Conservation (phyloP, 2,113 vertebrate genomes). For the Rhabdomys dilectus region DNA sequence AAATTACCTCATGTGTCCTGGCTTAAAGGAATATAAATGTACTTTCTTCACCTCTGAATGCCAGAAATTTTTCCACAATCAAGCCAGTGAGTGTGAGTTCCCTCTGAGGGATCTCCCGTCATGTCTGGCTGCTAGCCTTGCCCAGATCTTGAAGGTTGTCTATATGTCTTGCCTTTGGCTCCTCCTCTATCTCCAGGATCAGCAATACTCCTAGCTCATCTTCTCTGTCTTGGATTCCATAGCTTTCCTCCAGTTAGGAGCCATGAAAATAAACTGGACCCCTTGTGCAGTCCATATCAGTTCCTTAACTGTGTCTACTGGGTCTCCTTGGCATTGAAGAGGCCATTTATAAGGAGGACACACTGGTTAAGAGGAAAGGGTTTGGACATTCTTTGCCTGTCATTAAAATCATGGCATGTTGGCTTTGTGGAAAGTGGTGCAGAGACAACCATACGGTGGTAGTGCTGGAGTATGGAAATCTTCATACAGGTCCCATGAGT, state of each 20-base stretch:
- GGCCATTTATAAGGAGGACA: neutral
- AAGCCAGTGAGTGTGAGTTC: neutral
- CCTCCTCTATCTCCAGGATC: neutral
- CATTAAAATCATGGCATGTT: neutral
- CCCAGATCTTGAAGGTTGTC: neutral
- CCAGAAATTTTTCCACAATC: neutral
- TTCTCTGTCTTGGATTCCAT: neutral
- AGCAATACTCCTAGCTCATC: neutral
- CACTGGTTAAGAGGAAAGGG: neutral
- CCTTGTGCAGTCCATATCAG: neutral
- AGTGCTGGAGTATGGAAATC: neutral
- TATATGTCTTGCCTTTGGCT: neutral
- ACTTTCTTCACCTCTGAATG: neutral
- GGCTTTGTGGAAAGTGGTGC: neutral
- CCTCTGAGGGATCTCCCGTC: neutral
- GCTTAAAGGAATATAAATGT: neutral
- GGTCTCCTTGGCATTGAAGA: neutral
- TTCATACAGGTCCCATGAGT: neutral
- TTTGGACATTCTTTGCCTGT: neutral
- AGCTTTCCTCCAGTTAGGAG: neutral
- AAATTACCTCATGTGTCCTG: neutral
- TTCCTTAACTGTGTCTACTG: neutral
- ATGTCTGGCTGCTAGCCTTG: neutral
- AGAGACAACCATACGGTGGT: neutral
- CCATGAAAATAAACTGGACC: rapidly evolving